Evolutionary conservation across 1,140 invertebrate species (phyloP).

Genomic region (Halesus radiatus): DNA sequence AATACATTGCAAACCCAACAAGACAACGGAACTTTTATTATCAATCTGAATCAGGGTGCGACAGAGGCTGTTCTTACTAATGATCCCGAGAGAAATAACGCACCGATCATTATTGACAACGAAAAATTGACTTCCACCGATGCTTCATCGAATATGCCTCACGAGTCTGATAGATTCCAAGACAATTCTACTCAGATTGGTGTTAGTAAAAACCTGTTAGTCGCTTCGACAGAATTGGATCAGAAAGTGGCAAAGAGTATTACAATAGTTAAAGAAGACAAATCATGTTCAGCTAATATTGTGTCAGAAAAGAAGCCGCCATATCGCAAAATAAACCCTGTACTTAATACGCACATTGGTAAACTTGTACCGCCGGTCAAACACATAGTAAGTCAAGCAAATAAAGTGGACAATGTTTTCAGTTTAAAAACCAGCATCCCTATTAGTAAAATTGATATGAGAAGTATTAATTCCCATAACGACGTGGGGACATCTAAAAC

Average conservation of each 20-base stretch:
- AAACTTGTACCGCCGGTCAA: not conserved
- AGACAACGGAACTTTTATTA: not conserved
- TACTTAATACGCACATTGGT: not conserved
- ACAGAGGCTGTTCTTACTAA: not conserved
- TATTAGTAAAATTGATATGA: conserved; percentile 65
- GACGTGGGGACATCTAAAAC: conserved; percentile 6
- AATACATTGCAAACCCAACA: not conserved
- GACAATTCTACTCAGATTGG: conserved; percentile 12
- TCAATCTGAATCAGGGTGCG: conserved; percentile 8
- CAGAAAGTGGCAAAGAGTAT: not conserved
- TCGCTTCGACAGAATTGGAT: not conserved
- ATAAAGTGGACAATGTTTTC: conserved; percentile 60
- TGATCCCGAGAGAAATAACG: not conserved
- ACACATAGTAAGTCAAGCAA: not conserved
- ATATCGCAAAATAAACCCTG: conserved; percentile 58
- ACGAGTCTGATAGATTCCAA: not conserved
- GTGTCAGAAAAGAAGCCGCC: conserved; percentile 11
- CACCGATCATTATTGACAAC: not conserved
- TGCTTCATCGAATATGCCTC: not conserved
- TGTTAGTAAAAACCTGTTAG: not conserved
- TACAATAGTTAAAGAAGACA: not conserved
- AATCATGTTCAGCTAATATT: conserved; percentile 7
- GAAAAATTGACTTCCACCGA: not conserved
- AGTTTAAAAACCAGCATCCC: conserved; percentile 68
- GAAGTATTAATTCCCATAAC: conserved; percentile 38